Evolutionary conservation across 2,888 invertebrate species (phyloP), one percentile per base, ranked within the genome.

Genomic region (Sphaerophoria taeniata): DNA sequence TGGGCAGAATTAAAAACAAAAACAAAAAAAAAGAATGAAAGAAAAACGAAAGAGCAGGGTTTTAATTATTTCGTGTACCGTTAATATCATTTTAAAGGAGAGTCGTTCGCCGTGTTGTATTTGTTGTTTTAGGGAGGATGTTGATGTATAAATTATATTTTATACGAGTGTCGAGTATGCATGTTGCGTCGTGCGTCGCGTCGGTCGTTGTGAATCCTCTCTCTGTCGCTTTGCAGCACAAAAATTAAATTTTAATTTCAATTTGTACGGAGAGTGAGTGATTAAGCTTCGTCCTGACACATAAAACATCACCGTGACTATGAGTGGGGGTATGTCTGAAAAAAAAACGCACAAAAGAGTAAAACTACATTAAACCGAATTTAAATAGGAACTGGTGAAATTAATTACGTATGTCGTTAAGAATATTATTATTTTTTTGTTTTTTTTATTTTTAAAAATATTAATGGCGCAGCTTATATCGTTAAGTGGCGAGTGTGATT

Each of bases 41-140:
- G 11, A 16, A 24, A 39, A 39, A 39, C 36, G 51, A 67, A 33
- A 67, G 51, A 67, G 51, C 36, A 67, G 70, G 36, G 74, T 70
- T 83, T 78, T 83, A 74, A 83, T 83, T 83, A 78, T 83, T 83
- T 71, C 58, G 83, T 71, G 70, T 71, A 74, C 63, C 79, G 83
- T 83, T 79, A 83, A 83, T 83, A 79, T 58, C 39, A 83, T 83
- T 71, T 82, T 63, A 82, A 82, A 73, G 61, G 69, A 74, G 79
- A 39, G 33, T 16, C 34, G 61, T 63, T 60, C n/a, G 39, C 43
- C 24, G 16, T 43, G 60, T 16, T 55, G 53, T 55, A 53, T 12
- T 65, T 65, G 65, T 65, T 51, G 51, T 24, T 49, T 6, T 24
- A 49, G 49, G 34, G 34, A 65, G 49, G 24, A 56, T 39, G 65